Evolutionary conservation across 2,113 vertebrate genomes (phyloP), one percentile per base, ranked within the genome.

Genomic region (Phodopus roborovskii): DNA sequence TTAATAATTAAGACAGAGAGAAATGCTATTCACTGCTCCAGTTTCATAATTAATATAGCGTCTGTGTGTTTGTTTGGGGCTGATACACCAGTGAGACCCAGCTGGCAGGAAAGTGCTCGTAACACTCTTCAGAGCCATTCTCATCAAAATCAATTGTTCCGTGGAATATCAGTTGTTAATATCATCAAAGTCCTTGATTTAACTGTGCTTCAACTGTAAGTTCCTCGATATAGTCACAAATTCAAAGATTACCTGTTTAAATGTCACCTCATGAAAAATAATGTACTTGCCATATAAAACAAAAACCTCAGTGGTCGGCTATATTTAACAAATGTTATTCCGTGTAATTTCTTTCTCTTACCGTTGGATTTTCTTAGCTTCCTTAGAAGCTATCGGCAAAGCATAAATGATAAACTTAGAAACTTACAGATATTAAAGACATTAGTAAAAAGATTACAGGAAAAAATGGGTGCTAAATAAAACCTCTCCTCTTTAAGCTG

Each of bases 401-500:
- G 20, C 33, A 62, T n/a, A 90, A 90, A 13, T 71, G 62, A 24
- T 12, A 82, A 87, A 90, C 62, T 85, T 71, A 92, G 17, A 16
- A 92, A 88, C 17, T 81, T 90, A 33, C 17, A 39, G n/a, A 58
- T 53, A 36, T 1, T 88, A 36, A 70, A 88, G 7, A 84, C 22
- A 92, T 73, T 81, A 95, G 84, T 95, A 84, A 26, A 66, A 71
- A 93, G 17, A 36, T n/a, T 56, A 86, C 83, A 62, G 20, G 20
- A 97, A 95, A 15, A 15, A 22, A 60, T 82, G 36, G 12, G 28
- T 26, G 39, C 56, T 60, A 82, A 78, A 74, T 73, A 22, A 36
- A 91, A 48, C 81, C 45, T 85, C 86, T 87, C 79, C 73, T 28
- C 28, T 87, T 64, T 83, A 95, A 88, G 42, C 70, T 96, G 53